Evolutionary conservation across 2,888 invertebrate genomes (phyloP), one percentile per base, ranked within the genome.

Genomic region (Drosophila pseudotakahashii): DNA sequence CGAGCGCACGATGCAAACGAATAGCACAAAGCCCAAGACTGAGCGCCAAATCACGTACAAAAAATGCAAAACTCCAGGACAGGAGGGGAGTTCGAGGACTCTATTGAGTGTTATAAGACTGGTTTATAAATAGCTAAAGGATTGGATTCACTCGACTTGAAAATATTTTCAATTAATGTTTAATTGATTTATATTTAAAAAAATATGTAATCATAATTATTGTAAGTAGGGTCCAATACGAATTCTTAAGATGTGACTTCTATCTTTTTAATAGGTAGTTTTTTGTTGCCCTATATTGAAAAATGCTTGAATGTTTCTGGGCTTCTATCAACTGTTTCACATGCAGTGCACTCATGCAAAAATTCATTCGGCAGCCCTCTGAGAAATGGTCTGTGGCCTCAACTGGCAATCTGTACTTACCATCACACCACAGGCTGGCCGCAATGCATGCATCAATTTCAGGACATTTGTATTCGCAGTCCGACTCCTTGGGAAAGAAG

Each of bases 401-500:
- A 39, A 45, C 10, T 10, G 37, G 52, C 26, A 50, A 50, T 57
- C 54, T 75, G 89, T 89, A 91, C 89, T 93, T 93, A 79, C 95
- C 95, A 91, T 96, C 95, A 91, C 96, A 96, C 95, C 96, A 96
- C 81, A 96, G 93, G 84, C 94, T 94, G 64, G 94, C 93, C 89
- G 95, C 94, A 91, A 96, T 96, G 92, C 96, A 97, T 47, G 96
- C 96, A 89, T 95, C 95, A 85, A 96, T 93, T 92, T 96, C 94
- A 13, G 94, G 94, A 92, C 96, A 96, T 89, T 94, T 94, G 89
- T 93, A 93, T 78, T 93, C 92, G 89, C 94, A 95, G 81, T 94
- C 94, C 62, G 91, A 89, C 77, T 92, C 92, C 78, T 89, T 91
- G 77, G 92, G 92, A 90, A 92, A 92, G 53, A 93, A 89, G 75